These are phyloP conservation scores for Vultur gryphus DNA, from an alignment of 2,797 vertebrate genomes.

Conservation along the genomic window DNA sequence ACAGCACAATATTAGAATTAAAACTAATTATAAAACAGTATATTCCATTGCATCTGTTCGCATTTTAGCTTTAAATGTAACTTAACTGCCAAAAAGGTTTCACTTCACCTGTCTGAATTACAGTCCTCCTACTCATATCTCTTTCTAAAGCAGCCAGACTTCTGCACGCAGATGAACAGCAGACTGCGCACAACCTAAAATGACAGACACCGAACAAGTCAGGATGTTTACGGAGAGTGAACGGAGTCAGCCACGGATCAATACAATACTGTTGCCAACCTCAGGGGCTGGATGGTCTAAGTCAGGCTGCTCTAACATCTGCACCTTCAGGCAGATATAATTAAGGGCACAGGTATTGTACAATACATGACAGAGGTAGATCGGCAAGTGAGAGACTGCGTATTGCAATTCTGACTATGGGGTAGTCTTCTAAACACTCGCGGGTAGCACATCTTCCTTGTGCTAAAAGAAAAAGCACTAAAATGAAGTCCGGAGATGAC, in stretches of 20 bases:
- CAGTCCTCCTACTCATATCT: neutral
- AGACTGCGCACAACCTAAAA: neutral
- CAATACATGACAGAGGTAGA: slow-evolving; percentile 44
- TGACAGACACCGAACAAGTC: neutral
- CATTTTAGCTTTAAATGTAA: neutral
- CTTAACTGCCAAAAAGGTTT: neutral
- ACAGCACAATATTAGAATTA: neutral
- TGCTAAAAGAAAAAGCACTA: neutral
- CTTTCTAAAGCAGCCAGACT: neutral
- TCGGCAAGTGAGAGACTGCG: neutral
- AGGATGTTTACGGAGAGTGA: neutral
- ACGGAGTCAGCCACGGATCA: neutral
- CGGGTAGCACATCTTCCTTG: neutral
- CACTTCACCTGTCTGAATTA: neutral
- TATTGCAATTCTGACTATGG: neutral
- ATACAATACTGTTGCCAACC: neutral
- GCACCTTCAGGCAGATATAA: neutral
- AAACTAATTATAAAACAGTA: neutral
- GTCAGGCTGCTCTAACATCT: neutral
- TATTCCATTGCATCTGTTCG: neutral
- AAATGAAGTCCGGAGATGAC: neutral
- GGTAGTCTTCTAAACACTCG: neutral
- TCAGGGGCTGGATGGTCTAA: neutral
- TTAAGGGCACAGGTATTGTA: neutral
- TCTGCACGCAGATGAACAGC: neutral